These are phyloP conservation scores for Pseudochirops corinnae DNA, from an alignment of 2,797 vertebrate genomes.

Conservation along the genomic window DNA sequence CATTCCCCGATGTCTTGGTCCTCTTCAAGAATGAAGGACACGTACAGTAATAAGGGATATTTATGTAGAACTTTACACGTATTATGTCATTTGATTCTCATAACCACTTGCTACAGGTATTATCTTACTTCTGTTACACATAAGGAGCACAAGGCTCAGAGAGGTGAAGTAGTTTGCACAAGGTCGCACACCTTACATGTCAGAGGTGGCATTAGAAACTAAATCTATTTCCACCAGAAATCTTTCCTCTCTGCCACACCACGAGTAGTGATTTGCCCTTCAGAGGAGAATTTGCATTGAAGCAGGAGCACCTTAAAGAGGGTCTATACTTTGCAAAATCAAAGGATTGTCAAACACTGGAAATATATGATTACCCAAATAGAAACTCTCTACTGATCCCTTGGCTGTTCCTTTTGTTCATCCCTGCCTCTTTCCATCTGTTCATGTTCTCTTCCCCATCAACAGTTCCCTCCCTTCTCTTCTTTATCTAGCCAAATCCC, in stretches of 20 bases:
- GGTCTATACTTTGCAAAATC: background rate
- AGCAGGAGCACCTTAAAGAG: background rate
- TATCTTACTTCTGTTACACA: background rate
- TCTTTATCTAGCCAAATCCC: constrained; percentile 12
- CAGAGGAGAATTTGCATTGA: background rate
- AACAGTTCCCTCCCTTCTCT: background rate
- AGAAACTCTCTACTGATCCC: background rate
- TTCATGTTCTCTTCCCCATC: constrained; percentile 14
- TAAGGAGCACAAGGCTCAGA: background rate
- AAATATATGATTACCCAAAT: background rate
- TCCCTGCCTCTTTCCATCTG: constrained; percentile 7
- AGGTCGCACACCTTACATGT: background rate
- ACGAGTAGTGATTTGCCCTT: background rate
- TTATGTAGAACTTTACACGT: background rate
- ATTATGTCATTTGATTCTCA: background rate
- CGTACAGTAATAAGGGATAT: background rate
- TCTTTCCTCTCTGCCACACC: background rate
- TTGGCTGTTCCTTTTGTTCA: background rate
- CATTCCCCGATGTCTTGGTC: no score
- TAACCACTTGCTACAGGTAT: background rate
- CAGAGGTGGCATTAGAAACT: background rate
- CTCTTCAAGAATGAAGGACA: no score
- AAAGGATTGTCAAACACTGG: background rate
- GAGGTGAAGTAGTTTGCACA: background rate
- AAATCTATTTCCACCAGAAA: background rate